Conservation (phyloP, 1,140 invertebrate genomes). For the Eriocheir sinensis region DNA sequence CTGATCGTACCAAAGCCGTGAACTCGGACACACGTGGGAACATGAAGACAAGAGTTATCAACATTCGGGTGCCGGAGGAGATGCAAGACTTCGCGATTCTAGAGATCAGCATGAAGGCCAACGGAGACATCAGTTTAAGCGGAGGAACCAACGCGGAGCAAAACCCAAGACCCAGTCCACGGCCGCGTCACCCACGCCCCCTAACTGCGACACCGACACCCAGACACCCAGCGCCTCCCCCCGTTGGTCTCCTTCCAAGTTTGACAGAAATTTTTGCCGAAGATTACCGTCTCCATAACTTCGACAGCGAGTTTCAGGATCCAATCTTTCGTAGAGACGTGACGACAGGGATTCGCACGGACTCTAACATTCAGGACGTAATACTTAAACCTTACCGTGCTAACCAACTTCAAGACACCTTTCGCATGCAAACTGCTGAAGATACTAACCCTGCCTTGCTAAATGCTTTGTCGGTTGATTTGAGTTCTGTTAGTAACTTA, state of each 20-base stretch:
- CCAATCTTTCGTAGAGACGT: background rate
- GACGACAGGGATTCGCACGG: background rate
- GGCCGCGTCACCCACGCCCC: background rate
- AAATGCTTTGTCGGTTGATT: slow-evolving; percentile 43
- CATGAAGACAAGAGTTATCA: slow-evolving; percentile 56
- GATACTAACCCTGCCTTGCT: slow-evolving; percentile 55
- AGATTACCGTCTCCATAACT: slow-evolving; percentile 29
- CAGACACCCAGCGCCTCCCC: background rate
- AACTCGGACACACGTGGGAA: background rate
- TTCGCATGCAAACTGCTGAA: slow-evolving; percentile 64
- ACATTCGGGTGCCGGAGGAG: slow-evolving; percentile 75
- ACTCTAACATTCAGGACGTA: background rate
- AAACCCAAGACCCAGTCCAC: background rate
- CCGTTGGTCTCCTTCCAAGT: background rate
- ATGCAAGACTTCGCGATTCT: slow-evolving; percentile 67
- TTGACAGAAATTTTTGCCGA: slow-evolving; percentile 47
- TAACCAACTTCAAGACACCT: slow-evolving; percentile 51
- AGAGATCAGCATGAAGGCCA: slow-evolving; percentile 77
- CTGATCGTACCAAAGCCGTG: background rate
- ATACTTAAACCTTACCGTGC: background rate
- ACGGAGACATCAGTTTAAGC: slow-evolving; percentile 73
- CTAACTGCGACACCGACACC: background rate
- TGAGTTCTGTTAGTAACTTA: slow-evolving; percentile 3
- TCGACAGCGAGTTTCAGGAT: background rate
- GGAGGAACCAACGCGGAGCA: background rate